These are phyloP conservation scores for Vanessa tameamea DNA, from an alignment of 1,140 invertebrate genomes.

Conservation along the genomic window DNA sequence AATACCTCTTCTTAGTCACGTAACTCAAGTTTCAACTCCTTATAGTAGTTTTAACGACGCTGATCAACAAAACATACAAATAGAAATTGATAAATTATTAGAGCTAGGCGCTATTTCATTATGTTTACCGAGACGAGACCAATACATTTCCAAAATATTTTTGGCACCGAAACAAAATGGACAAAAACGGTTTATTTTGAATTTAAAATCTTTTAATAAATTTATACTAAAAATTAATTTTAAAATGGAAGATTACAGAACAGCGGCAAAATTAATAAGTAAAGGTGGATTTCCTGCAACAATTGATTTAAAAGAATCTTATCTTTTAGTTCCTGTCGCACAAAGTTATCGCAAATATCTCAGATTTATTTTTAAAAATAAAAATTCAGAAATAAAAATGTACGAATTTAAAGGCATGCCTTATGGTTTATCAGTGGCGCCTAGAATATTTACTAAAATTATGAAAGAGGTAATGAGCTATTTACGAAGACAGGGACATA, in stretches of 20 bases:
- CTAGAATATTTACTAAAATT: conserved; percentile 27
- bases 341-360: conserved; percentile 2
- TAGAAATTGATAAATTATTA: neutral
- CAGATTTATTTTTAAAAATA: neutral
- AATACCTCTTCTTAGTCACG: no score
- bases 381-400: no score
- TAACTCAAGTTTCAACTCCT: no score
- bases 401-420: conserved; percentile 27
- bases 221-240: no score
- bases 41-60: no score
- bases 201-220: no score
- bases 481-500: conserved; percentile 13
- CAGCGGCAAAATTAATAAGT: neutral
- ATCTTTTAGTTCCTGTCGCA: neutral
- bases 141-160: neutral
- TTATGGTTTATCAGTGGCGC: conserved; percentile 19
- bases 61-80: neutral
- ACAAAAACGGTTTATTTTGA: neutral
- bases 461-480: conserved; percentile 28
- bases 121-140: neutral
- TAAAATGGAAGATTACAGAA: neutral
- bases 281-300: neutral
- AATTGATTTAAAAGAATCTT: neutral
- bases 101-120: neutral
- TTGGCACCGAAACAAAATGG: neutral